Percentiles rank a stretch among this genome's conserved stretches.
phyloP scores from a whole-genome alignment of 2,797 vertebrate species.

The Microchirus variegatus region DNA sequence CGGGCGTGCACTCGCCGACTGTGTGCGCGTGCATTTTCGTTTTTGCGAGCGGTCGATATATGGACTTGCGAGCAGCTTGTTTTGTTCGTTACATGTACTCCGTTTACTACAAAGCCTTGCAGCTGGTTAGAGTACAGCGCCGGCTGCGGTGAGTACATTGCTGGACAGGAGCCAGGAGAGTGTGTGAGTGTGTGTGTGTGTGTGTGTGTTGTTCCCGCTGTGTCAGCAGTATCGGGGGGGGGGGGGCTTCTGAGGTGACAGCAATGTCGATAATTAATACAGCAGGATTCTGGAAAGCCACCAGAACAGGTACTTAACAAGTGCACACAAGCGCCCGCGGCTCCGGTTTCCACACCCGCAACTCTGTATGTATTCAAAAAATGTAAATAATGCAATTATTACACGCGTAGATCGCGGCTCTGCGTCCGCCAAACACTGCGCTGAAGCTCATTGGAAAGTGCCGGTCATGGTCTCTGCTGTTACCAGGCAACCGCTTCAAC shows the following conservation, averaged over 20 bases:
- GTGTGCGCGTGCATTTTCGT: too few species aligned
- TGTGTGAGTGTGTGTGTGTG: slow-evolving; percentile 16
- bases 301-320: slow-evolving; percentile 64
- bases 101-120: slow-evolving; percentile 6
- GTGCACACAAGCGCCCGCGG: too few species aligned
- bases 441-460: slow-evolving; percentile 26
- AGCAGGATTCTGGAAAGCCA: slow-evolving; percentile 66
- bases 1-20: slow-evolving; percentile 7
- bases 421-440: slow-evolving; percentile 5
- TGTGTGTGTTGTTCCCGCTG: slow-evolving; percentile 35
- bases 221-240: slow-evolving; percentile 62
- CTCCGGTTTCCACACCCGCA: too few species aligned
- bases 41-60: background rate
- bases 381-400: too few species aligned
- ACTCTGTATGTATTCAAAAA: too few species aligned
- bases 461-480: slow-evolving; percentile 36
- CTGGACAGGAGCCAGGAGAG: slow-evolving; percentile 34
- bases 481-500: slow-evolving; percentile 59
- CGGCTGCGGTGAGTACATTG: slow-evolving; percentile 28
- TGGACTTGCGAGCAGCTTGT: background rate
- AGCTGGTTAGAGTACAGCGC: slow-evolving; percentile 37
- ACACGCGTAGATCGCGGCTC: slow-evolving; percentile 9
- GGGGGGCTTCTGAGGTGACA: slow-evolving; percentile 67
- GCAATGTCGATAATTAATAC: slow-evolving; percentile 80
- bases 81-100: background rate